A percentile compares a stretch with the other conserved stretches of the same genome.
Conservation (phyloP, 2,888 invertebrate species). For the Acrocyrtus sp. region DNA sequence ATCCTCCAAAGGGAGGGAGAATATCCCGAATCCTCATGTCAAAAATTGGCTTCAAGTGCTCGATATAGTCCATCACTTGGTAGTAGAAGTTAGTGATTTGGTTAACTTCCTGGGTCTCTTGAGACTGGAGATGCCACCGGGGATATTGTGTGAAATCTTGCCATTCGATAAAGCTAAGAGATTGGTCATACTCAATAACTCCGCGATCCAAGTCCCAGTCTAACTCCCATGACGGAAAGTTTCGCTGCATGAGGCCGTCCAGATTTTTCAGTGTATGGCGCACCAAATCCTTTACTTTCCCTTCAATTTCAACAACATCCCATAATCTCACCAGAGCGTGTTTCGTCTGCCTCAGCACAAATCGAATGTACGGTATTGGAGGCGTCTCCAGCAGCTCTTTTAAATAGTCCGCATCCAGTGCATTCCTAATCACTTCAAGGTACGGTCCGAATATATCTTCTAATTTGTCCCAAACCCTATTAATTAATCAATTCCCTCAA, state of each 20-base stretch:
- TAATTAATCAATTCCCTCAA: slow-evolving; percentile 12
- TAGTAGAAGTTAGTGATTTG: slow-evolving; percentile 62
- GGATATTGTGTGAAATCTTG: slow-evolving; percentile 64
- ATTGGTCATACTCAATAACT: slow-evolving; percentile 64
- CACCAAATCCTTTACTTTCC: slow-evolving; percentile 55
- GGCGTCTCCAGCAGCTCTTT: slow-evolving; percentile 62
- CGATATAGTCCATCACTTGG: slow-evolving; percentile 59
- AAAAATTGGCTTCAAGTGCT: slow-evolving; percentile 57
- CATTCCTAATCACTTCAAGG: slow-evolving; percentile 57
- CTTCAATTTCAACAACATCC: slow-evolving; percentile 61
- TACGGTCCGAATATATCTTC: slow-evolving; percentile 62
- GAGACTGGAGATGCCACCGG: slow-evolving; percentile 53
- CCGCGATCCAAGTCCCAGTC: slow-evolving; percentile 63
- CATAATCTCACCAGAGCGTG: slow-evolving; percentile 51
- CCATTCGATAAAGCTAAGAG: slow-evolving; percentile 64
- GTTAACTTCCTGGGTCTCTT: slow-evolving; percentile 57
- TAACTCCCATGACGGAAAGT: slow-evolving; percentile 55
- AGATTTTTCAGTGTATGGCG: slow-evolving; percentile 59
- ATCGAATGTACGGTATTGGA: slow-evolving; percentile 63
- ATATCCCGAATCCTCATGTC: slow-evolving; percentile 61
- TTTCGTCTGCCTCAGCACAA: slow-evolving; percentile 55
- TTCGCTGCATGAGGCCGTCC: slow-evolving; percentile 59
- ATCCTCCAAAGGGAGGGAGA: slow-evolving; percentile 64
- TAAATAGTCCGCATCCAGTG: slow-evolving; percentile 59
- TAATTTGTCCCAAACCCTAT: slow-evolving; percentile 59